Base-by-base conservation (phyloP, 2,888 invertebrate species). In the Apoderus coryli region DNA sequence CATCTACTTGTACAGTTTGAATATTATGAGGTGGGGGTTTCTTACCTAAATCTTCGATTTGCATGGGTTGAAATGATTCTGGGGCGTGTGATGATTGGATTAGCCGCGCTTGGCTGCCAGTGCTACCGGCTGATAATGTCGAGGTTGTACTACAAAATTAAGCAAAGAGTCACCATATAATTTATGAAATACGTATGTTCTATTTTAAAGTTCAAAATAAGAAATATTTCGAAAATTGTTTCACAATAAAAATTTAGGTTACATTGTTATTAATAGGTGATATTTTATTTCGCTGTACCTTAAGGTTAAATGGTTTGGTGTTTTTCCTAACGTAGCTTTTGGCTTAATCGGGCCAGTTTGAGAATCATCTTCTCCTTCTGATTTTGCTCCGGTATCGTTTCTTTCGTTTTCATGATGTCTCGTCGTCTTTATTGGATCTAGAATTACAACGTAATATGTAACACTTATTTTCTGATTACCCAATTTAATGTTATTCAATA, bases 21-120 rank as follows among this genome's bases (percentile, higher is more conserved):
- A 4, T 13, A 14, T 30, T 33, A 11, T 22, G 19, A 12, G 32
- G 5, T 14, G 59, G 58, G 3, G 62, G 62, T 42, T 45, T 50
- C 80, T 78, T 80, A 86, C 86, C 85, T 72, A 86, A 64, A 64
- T 86, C 86, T 66, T 84, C 81, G 53, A 80, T 76, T 58, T 77
- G 74, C 46, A 80, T 75, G 35, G 89, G 88, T 50, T 89, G 86
- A 62, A 88, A 89, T 58, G 79, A 82, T 49, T 85, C 78, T 35
- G 90, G 90, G 52, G 88, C 86, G 61, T 89, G 84, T 45, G 89
- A 90, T 43, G 89, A 85, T 64, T 89, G 89, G 56, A 90, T 86
- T 53, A 90, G 73, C 50, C 86, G 75, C 36, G 90, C 88, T 62
- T 88, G 86, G 57, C 85, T 86, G 52, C 89, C 84, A 30, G 88